Percentiles rank a stretch among this genome's conserved stretches.
phyloP scores from a whole-genome alignment of 2,797 vertebrate species.

The Gymnothorax reevesii region DNA sequence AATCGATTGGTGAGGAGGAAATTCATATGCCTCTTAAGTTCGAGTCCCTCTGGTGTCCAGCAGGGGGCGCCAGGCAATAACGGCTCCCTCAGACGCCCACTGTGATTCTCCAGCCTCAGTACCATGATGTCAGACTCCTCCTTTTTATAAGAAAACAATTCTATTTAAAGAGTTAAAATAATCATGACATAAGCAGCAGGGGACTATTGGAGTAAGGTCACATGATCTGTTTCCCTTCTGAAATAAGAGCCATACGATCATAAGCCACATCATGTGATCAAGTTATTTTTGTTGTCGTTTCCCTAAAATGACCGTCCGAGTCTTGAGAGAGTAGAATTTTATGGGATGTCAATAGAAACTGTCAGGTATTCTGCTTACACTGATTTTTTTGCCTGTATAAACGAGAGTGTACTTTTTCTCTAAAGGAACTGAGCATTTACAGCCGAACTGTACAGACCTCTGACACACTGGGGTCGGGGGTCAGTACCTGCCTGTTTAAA shows the following conservation, averaged over 20 bases:
- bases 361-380: conserved; percentile 1
- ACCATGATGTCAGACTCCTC: conserved; percentile 8
- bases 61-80: conserved; percentile 14
- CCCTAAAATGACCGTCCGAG: neutral
- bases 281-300: neutral
- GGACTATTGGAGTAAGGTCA: neutral
- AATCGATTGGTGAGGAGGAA: neutral
- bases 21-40: neutral
- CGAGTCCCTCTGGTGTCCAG: neutral
- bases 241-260: neutral
- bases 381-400: neutral
- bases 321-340: neutral
- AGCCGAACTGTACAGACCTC: neutral
- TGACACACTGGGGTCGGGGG: neutral
- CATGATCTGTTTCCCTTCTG: neutral
- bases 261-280: neutral
- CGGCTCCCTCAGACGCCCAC: conserved; percentile 13
- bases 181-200: neutral
- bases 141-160: conserved; percentile 11
- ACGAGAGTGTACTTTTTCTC: neutral
- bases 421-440: neutral
- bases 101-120: conserved; percentile 12
- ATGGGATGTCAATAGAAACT: neutral
- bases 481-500: neutral
- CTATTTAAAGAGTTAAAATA: neutral